Evolutionary conservation across 2,797 vertebrate species (phyloP).

Genomic region (Triplophysa yarkandensis): DNA sequence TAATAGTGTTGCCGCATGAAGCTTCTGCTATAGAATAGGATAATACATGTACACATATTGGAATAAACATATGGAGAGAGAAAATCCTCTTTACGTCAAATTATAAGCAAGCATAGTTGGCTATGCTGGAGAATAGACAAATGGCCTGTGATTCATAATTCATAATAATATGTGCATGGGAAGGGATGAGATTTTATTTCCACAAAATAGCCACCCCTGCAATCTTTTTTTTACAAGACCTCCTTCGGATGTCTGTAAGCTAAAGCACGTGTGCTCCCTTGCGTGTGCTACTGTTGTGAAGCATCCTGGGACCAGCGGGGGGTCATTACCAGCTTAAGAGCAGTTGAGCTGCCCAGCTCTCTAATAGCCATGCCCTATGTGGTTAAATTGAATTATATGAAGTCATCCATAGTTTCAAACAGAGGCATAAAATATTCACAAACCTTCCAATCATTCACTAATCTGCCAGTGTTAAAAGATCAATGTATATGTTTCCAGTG

Average conservation of each 20-base stretch:
- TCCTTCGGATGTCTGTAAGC: conserved; percentile 29
- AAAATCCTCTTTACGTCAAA: conserved; percentile 3
- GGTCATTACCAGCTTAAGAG: conserved; percentile 29
- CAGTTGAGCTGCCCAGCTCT: conserved; percentile 26
- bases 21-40: background rate
- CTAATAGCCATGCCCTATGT: conserved; percentile 32
- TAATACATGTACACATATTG: conserved; percentile 21
- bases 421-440: conserved; percentile 53
- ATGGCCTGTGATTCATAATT: conserved; percentile 31
- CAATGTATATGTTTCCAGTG: conserved; percentile 29
- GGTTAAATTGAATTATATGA: conserved; percentile 7
- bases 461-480: conserved; percentile 13
- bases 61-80: conserved; percentile 2
- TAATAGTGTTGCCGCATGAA: background rate
- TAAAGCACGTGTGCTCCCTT: conserved; percentile 15
- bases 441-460: conserved; percentile 30
- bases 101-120: background rate
- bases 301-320: conserved; percentile 22
- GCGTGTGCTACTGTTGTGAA: conserved; percentile 23
- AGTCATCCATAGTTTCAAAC: conserved; percentile 54
- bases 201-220: conserved; percentile 26
- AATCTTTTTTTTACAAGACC: conserved; percentile 23
- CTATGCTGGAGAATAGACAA: conserved; percentile 31
- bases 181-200: conserved; percentile 20
- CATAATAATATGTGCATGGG: conserved; percentile 41